These are phyloP conservation scores for Athene noctua DNA, from an alignment of 2,113 vertebrate genomes.

Conservation along the genomic window DNA sequence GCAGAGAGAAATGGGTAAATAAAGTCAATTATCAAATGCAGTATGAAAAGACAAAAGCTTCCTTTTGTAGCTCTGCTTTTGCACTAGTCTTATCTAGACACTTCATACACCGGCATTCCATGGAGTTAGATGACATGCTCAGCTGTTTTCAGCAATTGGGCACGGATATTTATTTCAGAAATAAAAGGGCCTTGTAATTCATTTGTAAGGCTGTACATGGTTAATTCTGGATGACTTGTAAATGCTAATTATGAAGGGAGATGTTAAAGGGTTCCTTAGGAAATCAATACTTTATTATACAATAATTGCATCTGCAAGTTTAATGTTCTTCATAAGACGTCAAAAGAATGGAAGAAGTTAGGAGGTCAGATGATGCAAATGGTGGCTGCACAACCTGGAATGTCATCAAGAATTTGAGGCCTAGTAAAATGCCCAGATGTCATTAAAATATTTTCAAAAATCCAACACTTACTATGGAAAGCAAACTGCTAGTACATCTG, in stretches of 20 bases:
- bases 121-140: neutral
- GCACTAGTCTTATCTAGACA: neutral
- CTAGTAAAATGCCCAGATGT: conserved; percentile 55
- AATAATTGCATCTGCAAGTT: conserved; percentile 78
- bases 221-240: conserved; percentile 70
- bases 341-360: conserved; percentile 66
- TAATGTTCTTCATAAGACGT: conserved; percentile 69
- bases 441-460: conserved; percentile 64
- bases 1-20: neutral
- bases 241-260: conserved; percentile 76
- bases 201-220: conserved; percentile 56
- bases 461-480: conserved; percentile 62
- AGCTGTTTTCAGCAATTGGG: neutral
- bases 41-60: neutral
- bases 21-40: neutral
- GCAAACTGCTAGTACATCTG: conserved; percentile 52
- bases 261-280: conserved; percentile 71
- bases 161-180: conserved; percentile 49
- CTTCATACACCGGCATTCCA: neutral
- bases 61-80: neutral
- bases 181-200: conserved; percentile 55
- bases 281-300: conserved; percentile 82
- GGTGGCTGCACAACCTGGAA: conserved; percentile 66
- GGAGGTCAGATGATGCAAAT: conserved; percentile 66
- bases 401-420: conserved; percentile 64